Conservation (phyloP, 2,113 vertebrate genomes). For the Cryptotis parvus region DNA sequence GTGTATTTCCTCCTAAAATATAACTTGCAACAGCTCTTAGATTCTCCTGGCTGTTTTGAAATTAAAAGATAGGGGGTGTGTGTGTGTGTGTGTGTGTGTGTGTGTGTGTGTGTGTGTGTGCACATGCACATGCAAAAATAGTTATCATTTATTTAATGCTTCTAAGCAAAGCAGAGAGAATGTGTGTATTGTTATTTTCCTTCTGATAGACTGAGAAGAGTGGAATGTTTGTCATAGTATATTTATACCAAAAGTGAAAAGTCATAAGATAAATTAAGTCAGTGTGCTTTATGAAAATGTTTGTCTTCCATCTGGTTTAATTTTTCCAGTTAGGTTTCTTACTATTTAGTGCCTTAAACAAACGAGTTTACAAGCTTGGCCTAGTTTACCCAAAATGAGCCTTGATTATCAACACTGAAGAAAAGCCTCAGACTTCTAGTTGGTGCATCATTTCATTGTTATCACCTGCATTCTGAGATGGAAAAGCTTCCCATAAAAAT, state of each 20-base stretch:
- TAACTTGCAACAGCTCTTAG: no score
- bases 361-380: not conserved
- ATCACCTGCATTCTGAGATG: not conserved
- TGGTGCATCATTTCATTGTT: not conserved
- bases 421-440: not conserved
- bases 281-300: not conserved
- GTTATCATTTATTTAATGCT: no score
- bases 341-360: not conserved
- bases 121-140: no score
- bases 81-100: no score
- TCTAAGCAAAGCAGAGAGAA: no score
- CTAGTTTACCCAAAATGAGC: not conserved
- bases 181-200: not conserved
- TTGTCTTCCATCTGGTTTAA: not conserved
- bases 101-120: no score
- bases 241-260: not conserved
- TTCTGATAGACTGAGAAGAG: not conserved
- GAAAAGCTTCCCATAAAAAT: not conserved
- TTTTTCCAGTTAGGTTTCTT: not conserved
- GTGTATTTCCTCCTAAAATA: no score
- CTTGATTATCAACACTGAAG: not conserved
- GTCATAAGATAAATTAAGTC: not conserved
- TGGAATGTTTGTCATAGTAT: not conserved
- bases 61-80: no score
- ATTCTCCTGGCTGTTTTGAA: no score